Conservation (phyloP, 2,797 vertebrate genomes). For the Staurois parvus region DNA sequence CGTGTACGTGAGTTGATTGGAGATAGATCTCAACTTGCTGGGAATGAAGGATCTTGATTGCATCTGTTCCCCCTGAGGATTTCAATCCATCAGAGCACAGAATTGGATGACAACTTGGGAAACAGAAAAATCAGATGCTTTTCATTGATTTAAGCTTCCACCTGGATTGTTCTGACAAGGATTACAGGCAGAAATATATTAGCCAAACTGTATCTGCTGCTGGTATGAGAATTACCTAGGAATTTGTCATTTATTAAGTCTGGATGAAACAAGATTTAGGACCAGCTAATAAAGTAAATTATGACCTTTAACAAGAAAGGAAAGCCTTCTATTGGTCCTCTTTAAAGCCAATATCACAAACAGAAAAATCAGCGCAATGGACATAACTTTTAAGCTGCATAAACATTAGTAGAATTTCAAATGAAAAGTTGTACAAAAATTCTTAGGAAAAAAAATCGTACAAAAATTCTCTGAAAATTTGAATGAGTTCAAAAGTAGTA, state of each 20-base stretch:
- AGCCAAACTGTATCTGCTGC: neutral
- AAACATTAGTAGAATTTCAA: too few relatives aligned
- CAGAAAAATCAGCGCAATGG: too few relatives aligned
- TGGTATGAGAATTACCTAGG: neutral
- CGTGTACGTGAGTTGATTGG: neutral
- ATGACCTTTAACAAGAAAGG: too few relatives aligned
- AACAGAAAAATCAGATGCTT: slow-evolving; percentile 20
- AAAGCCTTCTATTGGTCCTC: too few relatives aligned
- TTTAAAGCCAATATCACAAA: too few relatives aligned
- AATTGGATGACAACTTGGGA: neutral
- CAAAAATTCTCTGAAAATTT: too few relatives aligned
- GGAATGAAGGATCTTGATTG: slow-evolving; percentile 1
- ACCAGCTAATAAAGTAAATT: neutral
- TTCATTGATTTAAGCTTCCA: slow-evolving; percentile 10
- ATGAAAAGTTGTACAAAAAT: too few relatives aligned
- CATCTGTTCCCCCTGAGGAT: slow-evolving; percentile 4
- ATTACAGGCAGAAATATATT: slow-evolving; percentile 12
- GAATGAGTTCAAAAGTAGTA: too few relatives aligned
- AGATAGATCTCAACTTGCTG: neutral
- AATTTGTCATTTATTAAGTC: neutral
- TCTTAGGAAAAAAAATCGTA: too few relatives aligned
- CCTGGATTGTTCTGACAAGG: slow-evolving; percentile 22
- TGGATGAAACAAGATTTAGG: neutral
- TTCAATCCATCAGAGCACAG: slow-evolving; percentile 16
- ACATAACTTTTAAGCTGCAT: too few relatives aligned